A percentile compares a stretch with the other conserved stretches of the same genome.
These are phyloP conservation scores for Siphamia tubifer DNA, from an alignment of 2,113 vertebrate genomes.

Conservation along the genomic window DNA sequence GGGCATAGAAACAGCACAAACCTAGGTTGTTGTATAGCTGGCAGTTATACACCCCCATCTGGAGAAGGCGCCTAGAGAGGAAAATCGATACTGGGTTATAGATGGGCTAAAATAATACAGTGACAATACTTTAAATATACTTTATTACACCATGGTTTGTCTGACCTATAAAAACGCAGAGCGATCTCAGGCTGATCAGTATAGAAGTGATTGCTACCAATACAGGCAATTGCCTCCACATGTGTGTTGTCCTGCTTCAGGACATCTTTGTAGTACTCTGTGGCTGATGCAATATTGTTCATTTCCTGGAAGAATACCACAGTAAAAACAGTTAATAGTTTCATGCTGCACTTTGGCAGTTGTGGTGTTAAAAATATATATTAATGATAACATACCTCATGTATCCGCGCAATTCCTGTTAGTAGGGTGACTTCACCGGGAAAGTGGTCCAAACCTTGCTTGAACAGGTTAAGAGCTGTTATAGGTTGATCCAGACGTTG, in stretches of 20 bases:
- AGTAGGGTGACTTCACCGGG: conserved; percentile 93
- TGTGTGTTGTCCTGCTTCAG: conserved; percentile 97
- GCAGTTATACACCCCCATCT: conserved; percentile 98
- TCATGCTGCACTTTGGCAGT: neutral
- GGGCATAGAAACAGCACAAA: conserved; percentile 96
- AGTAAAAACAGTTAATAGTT: neutral
- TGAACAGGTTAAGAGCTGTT: conserved; percentile 92
- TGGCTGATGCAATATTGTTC: conserved; percentile 88
- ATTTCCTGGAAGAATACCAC: conserved; percentile 84
- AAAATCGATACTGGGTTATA: conserved; percentile 5
- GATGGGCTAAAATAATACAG: neutral
- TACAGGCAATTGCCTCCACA: conserved; percentile 94
- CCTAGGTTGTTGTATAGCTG: conserved; percentile 98
- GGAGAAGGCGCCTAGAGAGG: conserved; percentile 86
- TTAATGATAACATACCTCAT: conserved; percentile 79
- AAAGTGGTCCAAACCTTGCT: conserved; percentile 94
- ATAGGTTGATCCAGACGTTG: conserved; percentile 93
- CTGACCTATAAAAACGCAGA: conserved; percentile 94
- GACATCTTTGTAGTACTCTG: conserved; percentile 94
- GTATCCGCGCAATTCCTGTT: conserved; percentile 95
- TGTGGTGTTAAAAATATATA: neutral
- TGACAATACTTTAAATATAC: neutral
- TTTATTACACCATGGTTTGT: neutral
- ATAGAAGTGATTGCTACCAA: conserved; percentile 97
- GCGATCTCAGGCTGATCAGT: conserved; percentile 96